A percentile compares a stretch with the other conserved stretches of the same genome.
Evolutionary conservation across 2,113 vertebrate genomes (phyloP).

Genomic region (Myiopsitta monachus): DNA sequence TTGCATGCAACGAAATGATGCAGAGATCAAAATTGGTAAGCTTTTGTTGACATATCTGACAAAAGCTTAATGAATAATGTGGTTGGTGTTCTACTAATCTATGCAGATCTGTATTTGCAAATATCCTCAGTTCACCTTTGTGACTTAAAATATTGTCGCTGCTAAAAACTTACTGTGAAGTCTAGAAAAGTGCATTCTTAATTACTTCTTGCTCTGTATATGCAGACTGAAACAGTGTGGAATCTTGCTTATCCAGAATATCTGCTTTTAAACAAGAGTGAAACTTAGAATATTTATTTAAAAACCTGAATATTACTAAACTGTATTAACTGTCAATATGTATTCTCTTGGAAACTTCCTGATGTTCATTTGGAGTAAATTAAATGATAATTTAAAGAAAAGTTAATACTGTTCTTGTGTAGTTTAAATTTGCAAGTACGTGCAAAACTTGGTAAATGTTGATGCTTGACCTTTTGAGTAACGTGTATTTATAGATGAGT

Average conservation of each 20-base stretch:
- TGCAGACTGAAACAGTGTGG: not conserved
- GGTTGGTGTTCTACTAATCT: not conserved
- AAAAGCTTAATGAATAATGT: not conserved
- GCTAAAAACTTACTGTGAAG: not conserved
- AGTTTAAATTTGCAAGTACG: not conserved
- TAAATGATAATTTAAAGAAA: not conserved
- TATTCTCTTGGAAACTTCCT: not conserved
- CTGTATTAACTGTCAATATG: not conserved
- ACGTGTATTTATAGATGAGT: not conserved
- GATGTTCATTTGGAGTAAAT: not conserved
- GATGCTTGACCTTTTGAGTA: not conserved
- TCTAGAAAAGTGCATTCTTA: not conserved
- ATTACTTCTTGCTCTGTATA: not conserved
- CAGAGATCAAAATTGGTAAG: not conserved
- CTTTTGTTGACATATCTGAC: not conserved
- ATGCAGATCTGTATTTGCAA: not conserved
- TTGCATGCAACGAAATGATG: not conserved
- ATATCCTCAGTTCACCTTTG: not conserved
- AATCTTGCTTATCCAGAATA: not conserved
- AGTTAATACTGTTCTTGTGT: not conserved
- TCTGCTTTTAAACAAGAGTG: conserved; percentile 63
- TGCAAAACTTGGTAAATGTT: not conserved
- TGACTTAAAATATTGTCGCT: not conserved
- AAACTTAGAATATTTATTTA: not conserved
- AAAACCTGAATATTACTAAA: not conserved